Conservation (phyloP, 2,888 invertebrate species). For the Cryptus armator region DNA sequence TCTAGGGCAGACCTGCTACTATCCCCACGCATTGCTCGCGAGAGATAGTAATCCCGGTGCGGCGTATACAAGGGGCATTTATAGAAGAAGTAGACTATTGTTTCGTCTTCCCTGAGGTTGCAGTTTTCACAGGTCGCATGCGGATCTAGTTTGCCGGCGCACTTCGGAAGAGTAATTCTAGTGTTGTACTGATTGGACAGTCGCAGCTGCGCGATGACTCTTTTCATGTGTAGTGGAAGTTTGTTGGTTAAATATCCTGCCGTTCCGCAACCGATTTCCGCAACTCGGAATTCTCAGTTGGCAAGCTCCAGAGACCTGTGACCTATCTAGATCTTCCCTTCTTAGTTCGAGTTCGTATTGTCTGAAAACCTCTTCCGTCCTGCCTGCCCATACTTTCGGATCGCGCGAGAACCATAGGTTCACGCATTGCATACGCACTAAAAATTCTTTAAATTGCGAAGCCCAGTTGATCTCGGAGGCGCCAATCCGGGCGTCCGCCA, state of each 20-base stretch:
- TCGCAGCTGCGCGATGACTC: constrained; percentile 16
- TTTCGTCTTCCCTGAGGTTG: constrained; percentile 10
- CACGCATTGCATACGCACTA: not conserved
- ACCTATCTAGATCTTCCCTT: not conserved
- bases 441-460: constrained; percentile 4
- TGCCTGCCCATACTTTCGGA: not conserved
- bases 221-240: constrained; percentile 13
- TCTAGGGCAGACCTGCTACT: not conserved
- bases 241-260: not conserved
- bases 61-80: constrained; percentile 18
- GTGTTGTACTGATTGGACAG: not conserved
- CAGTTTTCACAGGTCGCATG: constrained; percentile 7
- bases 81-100: constrained; percentile 9
- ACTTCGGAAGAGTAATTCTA: not conserved
- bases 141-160: not conserved
- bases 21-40: not conserved
- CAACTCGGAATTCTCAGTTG: constrained; percentile 1
- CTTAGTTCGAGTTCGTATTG: not conserved
- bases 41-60: constrained; percentile 4
- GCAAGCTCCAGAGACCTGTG: not conserved
- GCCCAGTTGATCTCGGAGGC: not conserved
- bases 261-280: not conserved
- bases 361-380: not conserved
- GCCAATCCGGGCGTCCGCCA: not conserved
- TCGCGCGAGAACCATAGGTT: constrained; percentile 5